Base-by-base conservation (phyloP, 2,113 vertebrate genomes). In the Psophia crepitans region DNA sequence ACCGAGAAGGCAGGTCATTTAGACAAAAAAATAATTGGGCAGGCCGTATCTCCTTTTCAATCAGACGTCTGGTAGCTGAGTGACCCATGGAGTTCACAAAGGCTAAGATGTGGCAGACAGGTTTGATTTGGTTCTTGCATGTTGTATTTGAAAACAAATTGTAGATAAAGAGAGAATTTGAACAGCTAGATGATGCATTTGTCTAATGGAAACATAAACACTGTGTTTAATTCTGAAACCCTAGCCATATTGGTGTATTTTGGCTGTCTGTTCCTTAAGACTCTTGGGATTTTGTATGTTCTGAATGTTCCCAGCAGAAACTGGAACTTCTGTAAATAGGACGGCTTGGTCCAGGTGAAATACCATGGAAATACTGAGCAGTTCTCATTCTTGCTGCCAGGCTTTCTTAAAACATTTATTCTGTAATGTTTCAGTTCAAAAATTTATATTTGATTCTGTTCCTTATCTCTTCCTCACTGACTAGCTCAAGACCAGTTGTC, bases 401-500 rank as follows among this genome's bases (percentile, higher is more conserved):
- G 20, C 33, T 89, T 75, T 80, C 85, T 70, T 66, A 57, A 88
- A 90, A 74, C 7, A 2, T 43, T 56, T 41, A 65, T 32, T 49
- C 84, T 85, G 48, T 23, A 48, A 84, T 14, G n/a, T 69, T 90
- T 80, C 79, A 49, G 49, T 74, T 83, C 23, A 56, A 57, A 39
- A 57, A n/a, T 35, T 28, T 54, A 5, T 24, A 28, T 60, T 64
- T 88, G 33, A 69, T 75, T 86, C 79, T 57, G 23, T 58, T 71
- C 65, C 49, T 84, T 91, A 37, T 84, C 81, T 94, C 37, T 53
- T 65, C 27, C 74, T 92, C 35, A 32, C 51, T 63, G 61, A 65
- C 69, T 75, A 97, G 97, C 84, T 97, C 95, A 2, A 95, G 94
- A 41, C 96, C 97, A 75, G 97, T 97, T 93, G 80, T 96, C 91